Conservation (phyloP, 2,888 invertebrate species). For the Acanthosepion esculentum region DNA sequence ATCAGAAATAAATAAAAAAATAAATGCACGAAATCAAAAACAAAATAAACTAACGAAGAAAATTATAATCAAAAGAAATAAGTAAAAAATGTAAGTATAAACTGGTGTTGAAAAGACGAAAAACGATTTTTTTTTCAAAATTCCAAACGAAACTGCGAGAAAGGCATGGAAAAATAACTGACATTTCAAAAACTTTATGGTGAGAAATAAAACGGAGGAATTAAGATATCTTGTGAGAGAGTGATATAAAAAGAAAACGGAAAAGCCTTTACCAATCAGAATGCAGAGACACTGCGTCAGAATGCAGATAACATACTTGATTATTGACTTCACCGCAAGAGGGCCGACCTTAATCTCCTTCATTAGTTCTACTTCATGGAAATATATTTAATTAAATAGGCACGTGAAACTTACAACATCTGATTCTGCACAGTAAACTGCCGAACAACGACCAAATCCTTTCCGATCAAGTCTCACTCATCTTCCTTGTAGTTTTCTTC, state of each 20-base stretch:
- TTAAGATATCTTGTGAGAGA: background rate
- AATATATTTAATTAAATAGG: constrained; percentile 14
- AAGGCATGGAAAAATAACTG: background rate
- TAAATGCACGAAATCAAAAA: no score
- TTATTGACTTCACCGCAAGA: background rate
- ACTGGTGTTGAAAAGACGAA: background rate
- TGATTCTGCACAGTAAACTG: background rate
- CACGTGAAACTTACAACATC: background rate
- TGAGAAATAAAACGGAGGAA: background rate
- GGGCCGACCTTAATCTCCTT: constrained; percentile 1
- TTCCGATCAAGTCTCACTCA: background rate
- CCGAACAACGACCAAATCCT: background rate
- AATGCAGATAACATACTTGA: background rate
- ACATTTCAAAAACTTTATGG: background rate
- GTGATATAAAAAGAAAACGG: background rate
- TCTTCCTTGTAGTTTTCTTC: background rate
- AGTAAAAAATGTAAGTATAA: background rate
- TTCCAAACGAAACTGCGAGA: no score
- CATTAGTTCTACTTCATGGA: background rate
- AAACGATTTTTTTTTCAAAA: no score
- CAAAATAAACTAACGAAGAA: no score
- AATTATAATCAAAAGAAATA: background rate
- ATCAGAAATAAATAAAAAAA: no score
- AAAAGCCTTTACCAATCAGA: background rate
- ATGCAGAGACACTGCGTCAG: background rate